Evolutionary conservation across 2,113 vertebrate genomes (phyloP).

Genomic region (Mormyrus lacerda): DNA sequence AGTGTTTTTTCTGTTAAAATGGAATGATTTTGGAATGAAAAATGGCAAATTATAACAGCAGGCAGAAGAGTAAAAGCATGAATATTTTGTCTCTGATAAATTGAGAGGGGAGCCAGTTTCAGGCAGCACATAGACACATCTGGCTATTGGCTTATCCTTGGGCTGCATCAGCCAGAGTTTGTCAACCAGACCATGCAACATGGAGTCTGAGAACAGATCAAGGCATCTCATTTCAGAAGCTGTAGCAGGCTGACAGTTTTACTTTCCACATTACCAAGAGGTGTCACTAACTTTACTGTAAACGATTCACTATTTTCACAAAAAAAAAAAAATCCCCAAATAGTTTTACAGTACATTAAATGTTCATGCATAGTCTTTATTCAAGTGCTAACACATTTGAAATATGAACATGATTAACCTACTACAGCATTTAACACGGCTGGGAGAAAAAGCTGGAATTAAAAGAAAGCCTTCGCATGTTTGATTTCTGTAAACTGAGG

Average conservation of each 20-base stretch:
- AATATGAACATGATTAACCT: neutral
- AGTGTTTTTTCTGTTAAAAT: neutral
- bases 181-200: neutral
- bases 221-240: neutral
- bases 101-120: neutral
- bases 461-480: neutral
- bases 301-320: neutral
- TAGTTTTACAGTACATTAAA: neutral
- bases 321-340: neutral
- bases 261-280: neutral
- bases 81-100: neutral
- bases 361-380: neutral
- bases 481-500: neutral
- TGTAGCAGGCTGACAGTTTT: neutral
- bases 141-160: neutral
- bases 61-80: neutral
- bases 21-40: neutral
- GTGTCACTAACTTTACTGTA: neutral
- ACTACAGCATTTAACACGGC: neutral
- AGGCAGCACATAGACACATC: neutral
- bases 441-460: neutral
- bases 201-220: neutral
- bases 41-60: neutral
- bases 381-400: neutral
- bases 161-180: neutral